Conservation (phyloP, 2,888 invertebrate species). For the Sisyra nigra region DNA sequence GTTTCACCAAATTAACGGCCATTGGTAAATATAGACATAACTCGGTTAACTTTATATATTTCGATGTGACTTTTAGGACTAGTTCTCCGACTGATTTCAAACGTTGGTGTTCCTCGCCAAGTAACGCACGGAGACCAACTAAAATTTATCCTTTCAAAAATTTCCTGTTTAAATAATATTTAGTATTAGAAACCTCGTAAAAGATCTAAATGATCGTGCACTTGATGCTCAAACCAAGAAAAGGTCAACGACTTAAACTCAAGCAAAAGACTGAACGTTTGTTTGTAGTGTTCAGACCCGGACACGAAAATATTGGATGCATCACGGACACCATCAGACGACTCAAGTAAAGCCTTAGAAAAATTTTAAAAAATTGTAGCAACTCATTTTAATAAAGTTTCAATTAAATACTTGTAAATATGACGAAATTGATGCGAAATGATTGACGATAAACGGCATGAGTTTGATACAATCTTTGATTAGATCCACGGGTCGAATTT, state of each 20-base stretch:
- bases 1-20: conserved; percentile 35
- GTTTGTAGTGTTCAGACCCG: conserved; percentile 31
- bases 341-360: conserved; percentile 25
- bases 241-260: conserved; percentile 28
- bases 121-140: conserved; percentile 38
- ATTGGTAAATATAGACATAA: conserved; percentile 36
- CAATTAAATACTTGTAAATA: conserved; percentile 14
- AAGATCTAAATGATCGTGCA: conserved; percentile 20
- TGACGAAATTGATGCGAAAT: conserved; percentile 26
- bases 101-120: conserved; percentile 17
- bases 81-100: conserved; percentile 22
- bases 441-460: conserved; percentile 30
- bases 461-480: conserved; percentile 25
- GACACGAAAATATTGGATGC: conserved; percentile 35
- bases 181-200: conserved; percentile 16
- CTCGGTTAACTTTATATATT: conserved; percentile 30
- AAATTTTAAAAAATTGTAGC: neutral
- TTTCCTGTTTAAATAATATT: neutral
- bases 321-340: conserved; percentile 38
- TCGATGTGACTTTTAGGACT: conserved; percentile 24
- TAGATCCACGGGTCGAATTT: conserved; percentile 20
- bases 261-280: conserved; percentile 25
- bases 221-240: conserved; percentile 32
- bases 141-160: conserved; percentile 25
- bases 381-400: conserved; percentile 1